These are phyloP conservation scores for Halocynthia roretzi DNA, from an alignment of 23 tunicate species.

Conservation along the genomic window DNA sequence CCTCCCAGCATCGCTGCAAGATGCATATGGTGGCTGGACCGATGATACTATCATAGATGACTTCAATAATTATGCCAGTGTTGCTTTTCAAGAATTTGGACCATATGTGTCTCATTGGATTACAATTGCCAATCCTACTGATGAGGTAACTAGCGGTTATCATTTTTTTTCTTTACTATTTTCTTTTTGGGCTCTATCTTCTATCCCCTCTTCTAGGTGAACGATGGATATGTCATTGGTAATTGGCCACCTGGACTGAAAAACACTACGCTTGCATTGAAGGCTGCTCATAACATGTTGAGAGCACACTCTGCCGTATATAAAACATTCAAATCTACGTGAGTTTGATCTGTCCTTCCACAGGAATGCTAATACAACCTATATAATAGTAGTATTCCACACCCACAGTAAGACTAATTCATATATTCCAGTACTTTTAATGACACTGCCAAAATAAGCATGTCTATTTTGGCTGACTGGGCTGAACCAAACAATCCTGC, in stretches of 20 bases:
- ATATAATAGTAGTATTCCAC: neutral
- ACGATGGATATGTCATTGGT: constrained; percentile 39
- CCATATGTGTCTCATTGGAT: constrained; percentile 54
- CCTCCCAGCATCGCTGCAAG: constrained; percentile 41
- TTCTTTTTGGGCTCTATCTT: neutral
- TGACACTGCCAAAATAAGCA: constrained; percentile 25
- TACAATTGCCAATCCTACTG: constrained; percentile 45
- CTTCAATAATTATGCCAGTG: constrained; percentile 48
- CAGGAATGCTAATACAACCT: neutral
- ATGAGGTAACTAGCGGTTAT: constrained; percentile 30
- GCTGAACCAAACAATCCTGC: constrained; percentile 58
- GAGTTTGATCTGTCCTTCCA: neutral
- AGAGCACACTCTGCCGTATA: constrained; percentile 12
- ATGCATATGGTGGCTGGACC: constrained; percentile 63
- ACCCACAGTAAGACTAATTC: neutral
- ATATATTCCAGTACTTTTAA: constrained; percentile 4
- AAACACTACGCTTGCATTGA: constrained; percentile 12
- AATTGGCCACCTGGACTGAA: constrained; percentile 65
- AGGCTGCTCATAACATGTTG: constrained; percentile 69
- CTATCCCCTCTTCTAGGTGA: constrained; percentile 21
- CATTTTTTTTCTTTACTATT: neutral
- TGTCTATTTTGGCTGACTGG: constrained; percentile 57
- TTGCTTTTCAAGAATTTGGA: constrained; percentile 37
- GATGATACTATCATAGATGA: constrained; percentile 38
- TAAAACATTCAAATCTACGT: neutral